Conservation (phyloP, 2,888 invertebrate genomes). For the Crematogaster levior region DNA sequence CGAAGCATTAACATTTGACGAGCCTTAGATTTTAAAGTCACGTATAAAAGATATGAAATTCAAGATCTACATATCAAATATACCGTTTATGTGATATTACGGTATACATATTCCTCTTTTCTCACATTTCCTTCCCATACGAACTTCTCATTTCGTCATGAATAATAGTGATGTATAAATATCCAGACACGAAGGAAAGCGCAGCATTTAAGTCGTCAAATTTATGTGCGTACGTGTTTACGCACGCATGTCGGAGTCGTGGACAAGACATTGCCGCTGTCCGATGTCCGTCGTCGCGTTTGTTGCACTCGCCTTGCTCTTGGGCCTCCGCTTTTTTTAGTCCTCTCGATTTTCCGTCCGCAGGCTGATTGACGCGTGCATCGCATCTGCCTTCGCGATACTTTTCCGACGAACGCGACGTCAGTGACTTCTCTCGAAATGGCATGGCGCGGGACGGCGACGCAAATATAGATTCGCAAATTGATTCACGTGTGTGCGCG, state of each 20-base stretch:
- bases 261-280: slow-evolving; percentile 14
- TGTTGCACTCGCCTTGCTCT: background rate
- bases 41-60: background rate
- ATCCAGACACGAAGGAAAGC: background rate
- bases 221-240: background rate
- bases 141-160: background rate
- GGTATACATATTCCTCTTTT: background rate
- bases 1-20: background rate
- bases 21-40: background rate
- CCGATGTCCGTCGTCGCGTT: slow-evolving; percentile 1
- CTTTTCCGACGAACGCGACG: slow-evolving; percentile 28
- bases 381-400: slow-evolving; percentile 15
- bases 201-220: slow-evolving; percentile 4
- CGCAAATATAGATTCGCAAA: slow-evolving; percentile 49
- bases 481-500: slow-evolving; percentile 27
- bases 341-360: slow-evolving; percentile 15
- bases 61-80: background rate
- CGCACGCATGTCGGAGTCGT: background rate
- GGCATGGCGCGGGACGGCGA: background rate
- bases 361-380: slow-evolving; percentile 15
- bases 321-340: slow-evolving; percentile 10
- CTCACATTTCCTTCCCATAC: background rate
- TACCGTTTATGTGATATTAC: background rate
- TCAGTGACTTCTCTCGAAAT: slow-evolving; percentile 33
- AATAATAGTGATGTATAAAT: slow-evolving; percentile 24